Conservation (phyloP, 1,140 invertebrate genomes). For the Drosophila rhopaloa region DNA sequence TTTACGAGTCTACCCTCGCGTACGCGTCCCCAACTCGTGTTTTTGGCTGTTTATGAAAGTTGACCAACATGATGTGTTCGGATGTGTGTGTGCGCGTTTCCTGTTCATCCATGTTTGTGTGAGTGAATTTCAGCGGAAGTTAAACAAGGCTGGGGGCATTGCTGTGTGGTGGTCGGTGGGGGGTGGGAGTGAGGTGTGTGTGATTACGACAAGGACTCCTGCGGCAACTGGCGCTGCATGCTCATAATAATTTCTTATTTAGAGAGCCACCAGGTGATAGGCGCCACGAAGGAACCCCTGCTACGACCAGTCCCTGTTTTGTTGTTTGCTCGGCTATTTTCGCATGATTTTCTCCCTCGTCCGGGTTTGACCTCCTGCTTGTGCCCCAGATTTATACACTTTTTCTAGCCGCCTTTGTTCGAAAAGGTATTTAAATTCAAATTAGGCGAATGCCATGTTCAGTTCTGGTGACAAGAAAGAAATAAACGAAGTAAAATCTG, state of each 20-base stretch:
- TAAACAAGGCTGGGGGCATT: slow-evolving; percentile 47
- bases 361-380: slow-evolving; percentile 51
- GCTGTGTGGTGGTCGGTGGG: background rate
- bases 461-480: slow-evolving; percentile 60
- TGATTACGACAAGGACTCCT: slow-evolving; percentile 57
- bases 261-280: slow-evolving; percentile 59
- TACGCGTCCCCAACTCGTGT: slow-evolving; percentile 1
- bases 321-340: slow-evolving; percentile 64
- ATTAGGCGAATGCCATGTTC: slow-evolving; percentile 78
- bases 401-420: slow-evolving; percentile 45
- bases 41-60: slow-evolving; percentile 68
- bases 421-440: slow-evolving; percentile 70
- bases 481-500: slow-evolving; percentile 2
- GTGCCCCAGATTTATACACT: slow-evolving; percentile 67
- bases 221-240: slow-evolving; percentile 58
- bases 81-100: slow-evolving; percentile 37
- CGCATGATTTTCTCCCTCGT: slow-evolving; percentile 48
- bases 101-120: slow-evolving; percentile 31
- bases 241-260: slow-evolving; percentile 82
- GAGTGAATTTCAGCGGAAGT: slow-evolving; percentile 62
- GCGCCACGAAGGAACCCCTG: slow-evolving; percentile 22
- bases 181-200: slow-evolving; percentile 4
- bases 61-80: slow-evolving; percentile 45
- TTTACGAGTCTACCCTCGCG: background rate
- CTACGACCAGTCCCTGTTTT: slow-evolving; percentile 18